Base-by-base conservation (phyloP, 2,113 vertebrate genomes). In the Chamaea fasciata region DNA sequence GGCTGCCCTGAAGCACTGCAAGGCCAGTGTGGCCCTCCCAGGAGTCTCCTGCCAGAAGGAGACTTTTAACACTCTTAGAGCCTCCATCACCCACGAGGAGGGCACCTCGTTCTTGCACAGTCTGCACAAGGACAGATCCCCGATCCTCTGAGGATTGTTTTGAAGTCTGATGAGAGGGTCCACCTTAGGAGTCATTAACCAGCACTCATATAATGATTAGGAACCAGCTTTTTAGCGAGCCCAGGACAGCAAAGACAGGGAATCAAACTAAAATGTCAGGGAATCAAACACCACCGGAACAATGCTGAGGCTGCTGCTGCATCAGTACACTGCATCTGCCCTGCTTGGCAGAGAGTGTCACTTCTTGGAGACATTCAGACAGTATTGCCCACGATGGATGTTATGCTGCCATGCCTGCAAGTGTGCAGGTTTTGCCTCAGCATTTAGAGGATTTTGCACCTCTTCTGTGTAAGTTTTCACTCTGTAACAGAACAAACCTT, bases 21-120 rank as follows among this genome's bases (percentile, higher is more conserved):
- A 10, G 53, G 9, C 11, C 0, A 13, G 8, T 13, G 2, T 11
- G 62, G 14, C 22, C 10, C 42, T 31, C 4, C 27, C 18, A 5
- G 27, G 15, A 9, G 46, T 3, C n/a, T n/a, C 10, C 0, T 2
- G 41, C 37, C 56, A 6, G 39, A 19, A 15, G 31, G 21, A 39
- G 37, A 39, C 37, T 8, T 1, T 14, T 4, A 13, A 1, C 17
- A 0, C 13, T 15, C 3, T 0, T 5, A 12, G 44, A 39, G 33
- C 24, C 76, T 86, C 27, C 30, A 13, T 20, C 39, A 13, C 3
- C 14, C 42, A 1, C 8, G 5, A 57, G 57, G 12, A 11, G 0
- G 0, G 17, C 57, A 21, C 57, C 35, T 67, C 22, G 13, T n/a
- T 53, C 68, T 37, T 59, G 46, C 37, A 3, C 8, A 30, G 0